Evolutionary conservation across 1,140 invertebrate genomes (phyloP).

Genomic region (Dryas iulia): DNA sequence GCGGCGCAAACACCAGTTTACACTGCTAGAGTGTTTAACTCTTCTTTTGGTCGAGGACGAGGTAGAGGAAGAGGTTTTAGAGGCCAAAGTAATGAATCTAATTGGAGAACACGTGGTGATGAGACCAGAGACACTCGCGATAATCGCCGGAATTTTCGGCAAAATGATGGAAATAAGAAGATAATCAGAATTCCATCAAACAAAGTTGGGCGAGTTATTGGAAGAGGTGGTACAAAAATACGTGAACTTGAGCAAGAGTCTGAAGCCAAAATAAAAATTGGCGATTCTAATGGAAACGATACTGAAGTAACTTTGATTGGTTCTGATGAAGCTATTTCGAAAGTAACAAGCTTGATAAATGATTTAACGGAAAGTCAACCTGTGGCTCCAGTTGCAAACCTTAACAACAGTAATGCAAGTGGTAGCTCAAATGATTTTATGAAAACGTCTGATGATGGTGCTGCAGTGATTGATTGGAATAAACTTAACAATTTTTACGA

Average conservation of each 20-base stretch:
- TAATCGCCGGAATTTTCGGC: slow-evolving; percentile 30
- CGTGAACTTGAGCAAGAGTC: slow-evolving; percentile 83
- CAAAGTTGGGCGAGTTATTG: slow-evolving; percentile 77
- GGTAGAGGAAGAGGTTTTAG: slow-evolving; percentile 33
- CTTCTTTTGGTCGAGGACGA: slow-evolving; percentile 35
- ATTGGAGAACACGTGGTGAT: slow-evolving; percentile 49
- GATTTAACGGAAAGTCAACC: slow-evolving; percentile 71
- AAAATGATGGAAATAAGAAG: slow-evolving; percentile 50
- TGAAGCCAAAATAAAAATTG: slow-evolving; percentile 64
- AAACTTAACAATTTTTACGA: slow-evolving; percentile 77
- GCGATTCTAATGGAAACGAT: slow-evolving; percentile 57
- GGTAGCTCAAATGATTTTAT: slow-evolving; percentile 55
- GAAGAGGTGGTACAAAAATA: slow-evolving; percentile 88
- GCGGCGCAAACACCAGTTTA: slow-evolving; percentile 22
- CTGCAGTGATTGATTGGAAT: slow-evolving; percentile 65
- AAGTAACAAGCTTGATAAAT: slow-evolving; percentile 81
- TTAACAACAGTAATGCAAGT: slow-evolving; percentile 28
- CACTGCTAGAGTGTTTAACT: slow-evolving; percentile 31
- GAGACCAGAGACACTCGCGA: slow-evolving; percentile 19
- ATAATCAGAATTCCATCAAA: slow-evolving; percentile 56
- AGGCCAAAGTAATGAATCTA: slow-evolving; percentile 40
- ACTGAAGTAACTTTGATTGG: slow-evolving; percentile 81
- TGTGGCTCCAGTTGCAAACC: slow-evolving; percentile 30
- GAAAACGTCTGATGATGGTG: slow-evolving; percentile 48
- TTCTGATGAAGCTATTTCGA: slow-evolving; percentile 72